Evolutionary conservation across 2,797 vertebrate genomes (phyloP).

Genomic region (Megalops cyprinoides): DNA sequence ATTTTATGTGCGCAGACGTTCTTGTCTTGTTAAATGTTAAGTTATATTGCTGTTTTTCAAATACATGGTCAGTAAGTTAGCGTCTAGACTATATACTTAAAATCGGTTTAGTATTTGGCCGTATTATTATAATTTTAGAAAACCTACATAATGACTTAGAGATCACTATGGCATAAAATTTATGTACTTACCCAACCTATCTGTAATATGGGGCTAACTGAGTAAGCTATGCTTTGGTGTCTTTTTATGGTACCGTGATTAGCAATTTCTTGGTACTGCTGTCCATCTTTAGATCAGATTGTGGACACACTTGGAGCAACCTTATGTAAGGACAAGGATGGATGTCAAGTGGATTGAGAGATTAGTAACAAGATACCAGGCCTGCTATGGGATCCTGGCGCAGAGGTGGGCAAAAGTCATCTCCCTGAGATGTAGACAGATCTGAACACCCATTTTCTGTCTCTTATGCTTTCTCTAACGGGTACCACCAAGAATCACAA

Average conservation of each 20-base stretch:
- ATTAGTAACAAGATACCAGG: conserved; percentile 69
- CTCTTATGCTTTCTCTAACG: conserved; percentile 39
- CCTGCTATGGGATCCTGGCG: conserved; percentile 63
- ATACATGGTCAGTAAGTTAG: background rate
- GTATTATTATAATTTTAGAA: background rate
- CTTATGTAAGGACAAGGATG: conserved; percentile 66
- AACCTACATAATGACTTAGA: background rate
- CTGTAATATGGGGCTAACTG: background rate
- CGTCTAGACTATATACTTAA: no score
- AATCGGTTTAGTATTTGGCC: no score
- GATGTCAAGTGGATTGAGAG: conserved; percentile 70
- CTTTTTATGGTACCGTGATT: background rate
- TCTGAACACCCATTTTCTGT: conserved; percentile 27
- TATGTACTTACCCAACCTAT: background rate
- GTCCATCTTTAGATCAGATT: background rate
- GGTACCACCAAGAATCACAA: conserved; percentile 8
- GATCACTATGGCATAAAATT: background rate
- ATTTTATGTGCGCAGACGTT: background rate
- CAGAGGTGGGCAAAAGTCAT: conserved; percentile 31
- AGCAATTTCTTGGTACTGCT: background rate
- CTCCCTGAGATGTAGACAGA: conserved; percentile 44
- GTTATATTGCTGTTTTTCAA: background rate
- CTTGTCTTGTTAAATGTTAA: background rate
- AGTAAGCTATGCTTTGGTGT: background rate
- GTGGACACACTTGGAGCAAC: background rate